Percentiles rank a stretch among this genome's conserved stretches.
These are phyloP conservation scores for Anhinga anhinga DNA, from an alignment of 2,113 vertebrate genomes.

Conservation along the genomic window DNA sequence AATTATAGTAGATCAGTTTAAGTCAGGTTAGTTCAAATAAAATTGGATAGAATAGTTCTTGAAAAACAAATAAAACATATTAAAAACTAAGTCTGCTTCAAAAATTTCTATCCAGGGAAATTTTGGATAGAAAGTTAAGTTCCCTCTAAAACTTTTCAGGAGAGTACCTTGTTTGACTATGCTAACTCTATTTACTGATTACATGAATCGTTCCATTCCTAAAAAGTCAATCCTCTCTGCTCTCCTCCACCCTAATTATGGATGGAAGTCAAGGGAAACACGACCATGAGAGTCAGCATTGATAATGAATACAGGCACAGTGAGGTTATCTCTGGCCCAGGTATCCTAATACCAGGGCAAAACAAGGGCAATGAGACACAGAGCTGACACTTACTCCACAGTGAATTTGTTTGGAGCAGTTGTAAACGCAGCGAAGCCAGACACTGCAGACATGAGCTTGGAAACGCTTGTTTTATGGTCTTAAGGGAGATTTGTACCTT, in stretches of 20 bases:
- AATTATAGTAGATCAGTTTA: neutral
- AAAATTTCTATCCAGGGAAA: neutral
- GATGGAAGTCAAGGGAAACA: neutral
- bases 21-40: neutral
- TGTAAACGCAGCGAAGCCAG: neutral
- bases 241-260: neutral
- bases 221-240: neutral
- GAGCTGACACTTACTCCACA: neutral
- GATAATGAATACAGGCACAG: neutral
- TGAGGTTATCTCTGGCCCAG: neutral
- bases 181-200: neutral
- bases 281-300: fast-evolving
- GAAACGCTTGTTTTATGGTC: neutral
- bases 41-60: neutral
- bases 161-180: neutral
- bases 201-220: conserved; percentile 16
- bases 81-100: neutral
- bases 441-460: neutral
- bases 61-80: neutral
- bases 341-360: neutral
- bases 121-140: neutral
- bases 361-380: neutral
- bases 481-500: neutral
- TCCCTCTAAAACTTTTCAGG: neutral
- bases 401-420: neutral